Base-by-base conservation (phyloP, 2,888 invertebrate species). In the Neoascia interrupta region DNA sequence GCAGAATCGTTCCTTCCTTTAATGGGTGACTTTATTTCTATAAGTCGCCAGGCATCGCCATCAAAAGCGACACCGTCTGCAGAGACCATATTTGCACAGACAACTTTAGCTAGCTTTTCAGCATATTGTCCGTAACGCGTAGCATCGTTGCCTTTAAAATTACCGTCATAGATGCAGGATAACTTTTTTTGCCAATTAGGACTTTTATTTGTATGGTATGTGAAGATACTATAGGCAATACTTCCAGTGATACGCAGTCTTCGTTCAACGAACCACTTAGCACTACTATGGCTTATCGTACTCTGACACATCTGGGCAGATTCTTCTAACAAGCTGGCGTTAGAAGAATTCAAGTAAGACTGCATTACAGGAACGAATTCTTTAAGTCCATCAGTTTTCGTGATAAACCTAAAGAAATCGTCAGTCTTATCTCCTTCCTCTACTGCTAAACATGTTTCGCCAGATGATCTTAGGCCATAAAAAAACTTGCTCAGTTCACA, bases 1-100 rank as follows among this genome's bases (percentile, higher is more conserved):
- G 34, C 45, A 11, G 13, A 18, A 10, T 15, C 34, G 10, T 19
- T 10, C 31, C 34, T 43, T 11, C 60, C 60, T n/a, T 60, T 60
- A 10, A 34, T 13, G n/a, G 13, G 13, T 1, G 34, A 34, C 34
- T 34, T 34, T 13, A 34, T 34, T 34, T 34, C 13, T 1, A 4
- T 13, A 5, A 34, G 34, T 13, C 34, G 34, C 34, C 34, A 34
- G n/a, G n/a, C 13, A 13, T 34, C 34, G n/a, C 34, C 36, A 28
- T 60, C 21, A 36, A 5, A 34, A 34, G 13, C 11, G 34, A 13
- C 1, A 36, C 60, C 11, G 13, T 36, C 11, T 36, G 13, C 6
- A 13, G 34, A 36, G 13, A 36, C 13, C 13, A 36, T 36, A 1
- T 41, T 49, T 5, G n/a, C 2, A 23, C 15, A 45, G 8, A 34